A percentile compares a stretch with the other conserved stretches of the same genome.
Conservation (phyloP, 1,140 invertebrate genomes). For the Reticulitermes speratus region DNA sequence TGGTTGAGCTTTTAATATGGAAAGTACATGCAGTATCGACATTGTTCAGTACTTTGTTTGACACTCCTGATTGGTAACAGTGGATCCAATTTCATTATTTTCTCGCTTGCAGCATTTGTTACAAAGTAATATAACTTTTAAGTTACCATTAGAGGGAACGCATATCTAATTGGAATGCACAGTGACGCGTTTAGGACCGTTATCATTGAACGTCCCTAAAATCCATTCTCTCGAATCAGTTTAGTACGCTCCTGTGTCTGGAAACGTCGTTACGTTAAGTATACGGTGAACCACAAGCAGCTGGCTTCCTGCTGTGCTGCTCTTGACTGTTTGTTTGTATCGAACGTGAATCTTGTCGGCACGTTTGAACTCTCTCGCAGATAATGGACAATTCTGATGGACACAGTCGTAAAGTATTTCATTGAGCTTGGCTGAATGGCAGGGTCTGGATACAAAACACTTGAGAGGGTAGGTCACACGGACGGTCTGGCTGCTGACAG, state of each 20-base stretch:
- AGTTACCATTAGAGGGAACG: no score
- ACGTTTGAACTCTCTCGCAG: neutral
- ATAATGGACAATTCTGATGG: slow-evolving; percentile 11
- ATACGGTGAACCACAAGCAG: neutral
- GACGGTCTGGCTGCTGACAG: neutral
- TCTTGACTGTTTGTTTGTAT: neutral
- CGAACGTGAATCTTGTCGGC: neutral
- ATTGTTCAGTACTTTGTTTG: no score
- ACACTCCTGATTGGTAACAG: no score
- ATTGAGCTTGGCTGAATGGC: neutral
- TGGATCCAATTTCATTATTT: no score
- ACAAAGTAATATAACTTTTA: no score
- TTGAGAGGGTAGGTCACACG: neutral
- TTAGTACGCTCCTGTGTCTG: neutral
- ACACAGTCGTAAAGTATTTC: slow-evolving; percentile 15
- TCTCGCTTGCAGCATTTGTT: no score
- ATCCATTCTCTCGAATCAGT: no score
- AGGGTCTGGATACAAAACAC: neutral
- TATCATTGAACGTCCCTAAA: no score
- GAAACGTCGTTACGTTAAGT: neutral
- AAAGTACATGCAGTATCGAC: no score
- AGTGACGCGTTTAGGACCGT: no score
- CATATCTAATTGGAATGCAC: no score
- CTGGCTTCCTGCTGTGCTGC: neutral
- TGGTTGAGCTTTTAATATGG: no score